Percentiles rank a stretch among this genome's conserved stretches.
Evolutionary conservation across 2,888 invertebrate species (phyloP).

Genomic region (Cephus nigrinus): DNA sequence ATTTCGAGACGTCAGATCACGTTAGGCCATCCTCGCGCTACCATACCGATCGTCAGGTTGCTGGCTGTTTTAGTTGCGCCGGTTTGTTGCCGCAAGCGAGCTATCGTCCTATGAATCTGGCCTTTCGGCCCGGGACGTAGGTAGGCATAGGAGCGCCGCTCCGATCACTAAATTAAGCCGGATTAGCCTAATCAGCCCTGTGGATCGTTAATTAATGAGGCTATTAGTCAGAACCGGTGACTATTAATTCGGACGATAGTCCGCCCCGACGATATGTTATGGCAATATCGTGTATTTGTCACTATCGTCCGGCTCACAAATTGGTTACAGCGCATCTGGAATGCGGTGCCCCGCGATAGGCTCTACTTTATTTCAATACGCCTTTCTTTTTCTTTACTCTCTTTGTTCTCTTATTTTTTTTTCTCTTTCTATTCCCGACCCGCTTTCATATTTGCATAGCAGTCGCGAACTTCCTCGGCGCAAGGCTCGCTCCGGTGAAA

Average conservation of each 20-base stretch:
- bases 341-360: slow-evolving; percentile 30
- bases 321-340: slow-evolving; percentile 57
- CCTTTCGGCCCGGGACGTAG: slow-evolving; percentile 12
- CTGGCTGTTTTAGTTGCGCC: background rate
- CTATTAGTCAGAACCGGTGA: slow-evolving; percentile 56
- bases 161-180: slow-evolving; percentile 58
- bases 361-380: too few species aligned
- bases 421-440: background rate
- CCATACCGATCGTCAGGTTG: slow-evolving; percentile 3
- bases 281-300: slow-evolving; percentile 61
- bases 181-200: slow-evolving; percentile 56
- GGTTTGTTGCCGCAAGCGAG: background rate
- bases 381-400: background rate
- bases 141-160: slow-evolving; percentile 18
- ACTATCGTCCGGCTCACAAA: slow-evolving; percentile 57
- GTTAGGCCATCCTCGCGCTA: slow-evolving; percentile 29
- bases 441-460: slow-evolving; percentile 30
- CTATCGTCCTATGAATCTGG: slow-evolving; percentile 9
- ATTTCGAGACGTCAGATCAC: slow-evolving; percentile 30
- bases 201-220: slow-evolving; percentile 59
- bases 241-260: slow-evolving; percentile 59
- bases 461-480: slow-evolving; percentile 18
- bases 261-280: slow-evolving; percentile 52
- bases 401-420: background rate
- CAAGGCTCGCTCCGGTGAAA: background rate